A percentile compares a stretch with the other conserved stretches of the same genome.
phyloP scores from a whole-genome alignment of 2,888 invertebrate genomes.

The Gonocerus acuteangulatus region DNA sequence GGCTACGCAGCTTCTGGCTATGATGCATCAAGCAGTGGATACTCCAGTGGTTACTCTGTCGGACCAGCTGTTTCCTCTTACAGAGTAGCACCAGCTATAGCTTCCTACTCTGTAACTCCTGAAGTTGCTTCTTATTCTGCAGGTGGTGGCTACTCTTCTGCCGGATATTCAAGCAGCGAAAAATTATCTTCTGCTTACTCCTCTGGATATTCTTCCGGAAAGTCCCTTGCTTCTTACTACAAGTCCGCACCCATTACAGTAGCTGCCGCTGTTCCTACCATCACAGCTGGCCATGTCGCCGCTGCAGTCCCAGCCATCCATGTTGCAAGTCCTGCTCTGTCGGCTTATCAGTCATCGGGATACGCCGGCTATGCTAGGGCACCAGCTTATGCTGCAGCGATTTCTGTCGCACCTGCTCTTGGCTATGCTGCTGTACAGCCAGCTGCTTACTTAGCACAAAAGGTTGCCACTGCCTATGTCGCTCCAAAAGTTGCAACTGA shows the following conservation, averaged over 20 bases:
- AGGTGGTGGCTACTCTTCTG: constrained; percentile 19
- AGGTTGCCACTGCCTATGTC: constrained; percentile 42
- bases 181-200: not conserved
- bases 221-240: constrained; percentile 35
- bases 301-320: constrained; percentile 31
- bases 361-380: constrained; percentile 40
- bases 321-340: constrained; percentile 21
- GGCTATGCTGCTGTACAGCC: constrained; percentile 41
- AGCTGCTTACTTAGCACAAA: constrained; percentile 5
- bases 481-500: too few relatives aligned
- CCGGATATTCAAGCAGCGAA: not conserved
- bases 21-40: not conserved
- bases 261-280: constrained; percentile 32
- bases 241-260: constrained; percentile 30
- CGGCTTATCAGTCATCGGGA: constrained; percentile 28
- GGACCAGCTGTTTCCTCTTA: constrained; percentile 25
- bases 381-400: constrained; percentile 25
- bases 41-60: not conserved
- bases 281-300: constrained; percentile 32
- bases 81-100: constrained; percentile 20
- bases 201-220: constrained; percentile 38
- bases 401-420: constrained; percentile 34
- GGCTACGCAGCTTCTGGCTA: not conserved
- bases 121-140: constrained; percentile 10
- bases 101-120: not conserved